Conservation (phyloP, 2,888 invertebrate genomes). For the Artemia sp. region DNA sequence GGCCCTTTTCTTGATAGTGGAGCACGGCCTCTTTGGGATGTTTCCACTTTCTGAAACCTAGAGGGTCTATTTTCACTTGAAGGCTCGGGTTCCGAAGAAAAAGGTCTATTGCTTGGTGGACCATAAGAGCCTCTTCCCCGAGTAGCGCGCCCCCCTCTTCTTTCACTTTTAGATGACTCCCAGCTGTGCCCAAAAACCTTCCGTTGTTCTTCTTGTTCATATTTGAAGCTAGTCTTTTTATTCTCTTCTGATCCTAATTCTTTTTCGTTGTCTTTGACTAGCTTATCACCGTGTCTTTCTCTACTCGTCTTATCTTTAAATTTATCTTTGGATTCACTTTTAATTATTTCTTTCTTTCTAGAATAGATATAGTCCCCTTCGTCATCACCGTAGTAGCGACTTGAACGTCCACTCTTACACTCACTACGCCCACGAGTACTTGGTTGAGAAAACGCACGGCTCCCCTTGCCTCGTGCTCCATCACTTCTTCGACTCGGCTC, state of each 20-base stretch:
- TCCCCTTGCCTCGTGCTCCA: constrained; percentile 6
- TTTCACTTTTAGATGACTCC: constrained; percentile 29
- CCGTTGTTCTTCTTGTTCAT: constrained; percentile 21
- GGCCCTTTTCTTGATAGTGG: not conserved
- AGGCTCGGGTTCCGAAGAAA: not conserved
- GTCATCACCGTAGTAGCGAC: constrained; percentile 25
- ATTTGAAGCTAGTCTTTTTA: not conserved
- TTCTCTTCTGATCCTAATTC: constrained; percentile 19
- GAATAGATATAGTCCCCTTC: constrained; percentile 26
- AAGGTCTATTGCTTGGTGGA: not conserved
- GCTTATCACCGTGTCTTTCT: constrained; percentile 16
- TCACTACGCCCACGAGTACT: constrained; percentile 24
- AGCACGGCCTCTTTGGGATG: constrained; percentile 6
- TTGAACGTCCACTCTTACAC: constrained; percentile 27
- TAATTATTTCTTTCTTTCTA: constrained; percentile 20
- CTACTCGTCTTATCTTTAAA: constrained; percentile 19
- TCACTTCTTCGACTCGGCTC: not conserved
- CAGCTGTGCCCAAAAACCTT: constrained; percentile 31
- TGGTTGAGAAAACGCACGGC: not conserved
- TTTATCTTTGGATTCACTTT: constrained; percentile 23
- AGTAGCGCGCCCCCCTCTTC: not conserved
- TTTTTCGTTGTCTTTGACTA: constrained; percentile 23
- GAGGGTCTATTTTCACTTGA: not conserved
- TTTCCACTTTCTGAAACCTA: constrained; percentile 6
- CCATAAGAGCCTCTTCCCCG: constrained; percentile 8